phyloP scores from a whole-genome alignment of 2,888 invertebrate genomes.

The Alloscopus bannaensis region DNA sequence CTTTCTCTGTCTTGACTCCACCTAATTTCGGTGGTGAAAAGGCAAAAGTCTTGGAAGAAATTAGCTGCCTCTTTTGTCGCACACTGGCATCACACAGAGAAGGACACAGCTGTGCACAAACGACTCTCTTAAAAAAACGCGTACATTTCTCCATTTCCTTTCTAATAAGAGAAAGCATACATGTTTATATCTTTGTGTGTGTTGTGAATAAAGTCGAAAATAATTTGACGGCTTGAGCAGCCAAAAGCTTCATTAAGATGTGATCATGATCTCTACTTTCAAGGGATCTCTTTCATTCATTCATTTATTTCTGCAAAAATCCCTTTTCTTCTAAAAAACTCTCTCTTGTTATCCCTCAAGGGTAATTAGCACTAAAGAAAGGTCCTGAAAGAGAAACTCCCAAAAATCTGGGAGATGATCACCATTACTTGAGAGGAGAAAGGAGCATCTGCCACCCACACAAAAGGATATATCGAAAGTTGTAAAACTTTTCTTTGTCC shows the following conservation, averaged over 20 bases:
- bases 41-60: too few species aligned
- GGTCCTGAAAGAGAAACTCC: background rate
- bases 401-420: background rate
- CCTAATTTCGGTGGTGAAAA: too few species aligned
- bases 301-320: background rate
- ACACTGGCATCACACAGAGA: too few species aligned
- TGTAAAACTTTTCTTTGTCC: background rate
- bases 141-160: too few species aligned
- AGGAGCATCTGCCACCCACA: slow-evolving; percentile 6
- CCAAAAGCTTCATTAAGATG: too few species aligned
- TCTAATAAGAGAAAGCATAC: too few species aligned
- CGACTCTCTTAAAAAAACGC: too few species aligned
- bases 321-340: background rate
- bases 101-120: too few species aligned
- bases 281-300: background rate
- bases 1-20: slow-evolving; percentile 14
- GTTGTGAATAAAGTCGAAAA: slow-evolving; percentile 11
- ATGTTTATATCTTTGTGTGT: too few species aligned
- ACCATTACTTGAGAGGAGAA: background rate
- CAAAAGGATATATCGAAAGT: background rate
- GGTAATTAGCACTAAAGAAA: slow-evolving; percentile 20
- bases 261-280: too few species aligned
- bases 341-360: background rate
- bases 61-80: too few species aligned
- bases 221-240: slow-evolving; percentile 1